These are phyloP conservation scores for Harpalus rubripes DNA, from an alignment of 2,888 invertebrate species.

Conservation along the genomic window DNA sequence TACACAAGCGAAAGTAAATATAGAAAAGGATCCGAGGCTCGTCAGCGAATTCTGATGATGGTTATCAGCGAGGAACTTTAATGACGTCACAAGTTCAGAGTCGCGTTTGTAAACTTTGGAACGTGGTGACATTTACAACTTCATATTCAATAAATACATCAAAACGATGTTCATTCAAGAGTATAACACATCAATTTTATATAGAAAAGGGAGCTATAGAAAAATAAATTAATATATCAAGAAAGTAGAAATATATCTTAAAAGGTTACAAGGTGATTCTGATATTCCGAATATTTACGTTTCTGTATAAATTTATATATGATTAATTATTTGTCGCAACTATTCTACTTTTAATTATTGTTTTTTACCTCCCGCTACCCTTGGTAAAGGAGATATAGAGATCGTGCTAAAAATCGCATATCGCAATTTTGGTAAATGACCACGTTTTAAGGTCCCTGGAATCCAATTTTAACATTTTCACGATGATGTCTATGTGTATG, in stretches of 20 bases:
- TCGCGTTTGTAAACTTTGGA: not conserved
- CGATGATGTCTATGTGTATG: no score
- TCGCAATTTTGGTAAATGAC: no score
- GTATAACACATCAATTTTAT: not conserved
- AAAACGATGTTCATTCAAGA: not conserved
- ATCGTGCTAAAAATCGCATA: no score
- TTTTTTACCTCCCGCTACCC: no score
- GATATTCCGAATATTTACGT: no score
- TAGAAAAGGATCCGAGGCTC: slow-evolving; percentile 26
- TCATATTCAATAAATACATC: not conserved
- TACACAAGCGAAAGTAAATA: slow-evolving; percentile 26
- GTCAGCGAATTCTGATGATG: slow-evolving; percentile 44
- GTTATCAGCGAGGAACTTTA: slow-evolving; percentile 1
- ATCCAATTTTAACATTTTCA: no score
- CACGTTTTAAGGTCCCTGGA: no score
- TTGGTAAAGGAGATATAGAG: no score
- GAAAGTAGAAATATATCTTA: not conserved
- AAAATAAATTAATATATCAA: not conserved
- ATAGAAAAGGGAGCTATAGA: not conserved
- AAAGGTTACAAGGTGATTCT: not conserved
- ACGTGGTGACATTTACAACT: not conserved
- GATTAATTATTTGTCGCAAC: no score
- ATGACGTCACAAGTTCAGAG: slow-evolving; percentile 4
- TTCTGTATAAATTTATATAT: no score
- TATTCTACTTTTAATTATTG: no score